These are phyloP conservation scores for Mamestra configurata DNA, from an alignment of 1,140 invertebrate genomes.

Conservation along the genomic window DNA sequence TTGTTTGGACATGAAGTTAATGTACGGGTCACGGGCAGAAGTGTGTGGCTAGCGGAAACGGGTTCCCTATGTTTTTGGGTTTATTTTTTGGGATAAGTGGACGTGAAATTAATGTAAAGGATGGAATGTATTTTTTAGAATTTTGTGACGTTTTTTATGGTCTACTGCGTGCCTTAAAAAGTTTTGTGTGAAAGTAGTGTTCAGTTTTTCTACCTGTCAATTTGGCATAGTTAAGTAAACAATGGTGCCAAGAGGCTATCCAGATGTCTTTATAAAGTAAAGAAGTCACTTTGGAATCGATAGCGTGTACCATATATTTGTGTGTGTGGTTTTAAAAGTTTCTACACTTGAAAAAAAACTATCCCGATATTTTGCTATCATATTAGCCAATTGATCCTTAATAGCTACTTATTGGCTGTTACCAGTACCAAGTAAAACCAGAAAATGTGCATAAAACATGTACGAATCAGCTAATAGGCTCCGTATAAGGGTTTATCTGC, in stretches of 20 bases:
- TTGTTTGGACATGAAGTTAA: constrained; percentile 6
- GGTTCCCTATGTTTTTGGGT: not conserved
- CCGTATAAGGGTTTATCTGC: constrained; percentile 7
- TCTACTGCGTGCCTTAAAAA: no score
- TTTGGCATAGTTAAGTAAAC: no score
- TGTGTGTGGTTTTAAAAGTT: no score
- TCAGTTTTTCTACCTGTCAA: no score
- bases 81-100: constrained; percentile 11
- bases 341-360: no score
- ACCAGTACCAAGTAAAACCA: not conserved
- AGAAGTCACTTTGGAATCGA: no score
- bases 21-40: not conserved
- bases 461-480: not conserved
- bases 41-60: not conserved
- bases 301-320: no score
- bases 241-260: no score
- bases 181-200: no score
- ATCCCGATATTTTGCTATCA: no score
- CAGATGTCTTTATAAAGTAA: no score
- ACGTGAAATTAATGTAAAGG: not conserved
- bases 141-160: no score
- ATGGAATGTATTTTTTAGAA: not conserved
- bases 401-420: not conserved
- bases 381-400: not conserved
- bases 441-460: not conserved